These are phyloP conservation scores for Drosophila eugracilis DNA, from an alignment of 1,140 invertebrate genomes.

Conservation along the genomic window DNA sequence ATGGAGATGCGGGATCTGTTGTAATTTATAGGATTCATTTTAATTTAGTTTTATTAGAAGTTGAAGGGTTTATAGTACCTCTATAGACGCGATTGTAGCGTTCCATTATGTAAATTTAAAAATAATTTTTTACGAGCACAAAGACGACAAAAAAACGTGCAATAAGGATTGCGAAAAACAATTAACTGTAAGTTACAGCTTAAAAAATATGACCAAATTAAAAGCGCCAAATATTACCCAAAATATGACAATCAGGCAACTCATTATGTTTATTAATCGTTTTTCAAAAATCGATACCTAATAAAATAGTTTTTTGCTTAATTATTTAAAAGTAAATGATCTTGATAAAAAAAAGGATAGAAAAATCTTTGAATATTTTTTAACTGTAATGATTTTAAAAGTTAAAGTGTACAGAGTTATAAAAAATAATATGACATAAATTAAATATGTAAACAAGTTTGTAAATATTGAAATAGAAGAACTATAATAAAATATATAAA, in stretches of 20 bases:
- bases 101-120: slow-evolving; percentile 41
- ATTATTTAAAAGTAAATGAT: too few species aligned
- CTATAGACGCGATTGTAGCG: slow-evolving; percentile 63
- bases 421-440: too few species aligned
- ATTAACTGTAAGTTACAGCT: slow-evolving; percentile 25
- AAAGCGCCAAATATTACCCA: background rate
- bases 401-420: too few species aligned
- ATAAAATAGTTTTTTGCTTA: background rate
- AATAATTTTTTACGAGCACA: slow-evolving; percentile 13
- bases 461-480: too few species aligned
- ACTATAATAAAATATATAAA: too few species aligned
- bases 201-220: slow-evolving; percentile 10
- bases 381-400: too few species aligned
- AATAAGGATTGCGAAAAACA: background rate
- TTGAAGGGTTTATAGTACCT: too few species aligned
- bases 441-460: too few species aligned
- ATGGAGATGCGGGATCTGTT: slow-evolving; percentile 56
- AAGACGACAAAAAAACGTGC: slow-evolving; percentile 14
- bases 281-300: too few species aligned
- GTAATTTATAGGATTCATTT: background rate
- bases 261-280: too few species aligned
- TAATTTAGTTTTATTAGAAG: background rate
- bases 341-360: too few species aligned
- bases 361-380: too few species aligned
- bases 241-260: background rate